phyloP scores from a whole-genome alignment of 2,888 invertebrate genomes.

The Drosophila fungiperda region DNA sequence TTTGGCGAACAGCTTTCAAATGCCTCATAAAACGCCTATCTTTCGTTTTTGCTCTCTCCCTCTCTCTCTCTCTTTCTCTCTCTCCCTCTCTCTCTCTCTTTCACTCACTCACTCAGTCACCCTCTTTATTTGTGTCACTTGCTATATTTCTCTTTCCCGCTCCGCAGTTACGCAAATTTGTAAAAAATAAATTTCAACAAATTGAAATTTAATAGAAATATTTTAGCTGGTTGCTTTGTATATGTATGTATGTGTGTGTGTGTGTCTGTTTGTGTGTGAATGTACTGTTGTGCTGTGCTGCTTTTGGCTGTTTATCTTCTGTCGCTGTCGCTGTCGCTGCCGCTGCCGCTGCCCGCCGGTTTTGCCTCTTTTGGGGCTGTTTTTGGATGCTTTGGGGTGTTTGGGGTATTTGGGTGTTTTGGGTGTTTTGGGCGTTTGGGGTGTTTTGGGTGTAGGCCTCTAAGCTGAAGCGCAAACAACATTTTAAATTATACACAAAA shows the following conservation, averaged over 20 bases:
- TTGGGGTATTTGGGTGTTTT: not conserved
- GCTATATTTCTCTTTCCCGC: constrained; percentile 6
- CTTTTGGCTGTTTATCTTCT: not conserved
- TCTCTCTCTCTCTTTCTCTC: not conserved
- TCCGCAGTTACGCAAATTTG: constrained; percentile 41
- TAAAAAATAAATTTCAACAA: constrained; percentile 72
- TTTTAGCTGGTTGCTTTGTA: constrained; percentile 46
- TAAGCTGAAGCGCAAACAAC: constrained; percentile 71
- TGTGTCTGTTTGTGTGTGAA: not conserved
- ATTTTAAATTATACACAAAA: constrained; percentile 67
- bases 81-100: not conserved
- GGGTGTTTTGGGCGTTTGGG: constrained; percentile 11
- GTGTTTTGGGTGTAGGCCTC: constrained; percentile 33
- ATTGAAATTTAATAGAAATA: constrained; percentile 79
- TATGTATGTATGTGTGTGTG: not conserved
- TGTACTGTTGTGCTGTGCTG: not conserved
- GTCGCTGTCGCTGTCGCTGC: not conserved
- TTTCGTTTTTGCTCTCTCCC: not conserved
- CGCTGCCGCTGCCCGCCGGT: constrained; percentile 1
- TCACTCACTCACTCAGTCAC: not conserved
- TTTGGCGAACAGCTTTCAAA: constrained; percentile 26
- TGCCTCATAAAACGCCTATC: not conserved
- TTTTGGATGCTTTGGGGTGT: constrained; percentile 1
- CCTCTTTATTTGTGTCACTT: constrained; percentile 7
- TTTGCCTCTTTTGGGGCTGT: constrained; percentile 10